Evolutionary conservation across 2,113 vertebrate species (phyloP).

Genomic region (Menidia beryllina): DNA sequence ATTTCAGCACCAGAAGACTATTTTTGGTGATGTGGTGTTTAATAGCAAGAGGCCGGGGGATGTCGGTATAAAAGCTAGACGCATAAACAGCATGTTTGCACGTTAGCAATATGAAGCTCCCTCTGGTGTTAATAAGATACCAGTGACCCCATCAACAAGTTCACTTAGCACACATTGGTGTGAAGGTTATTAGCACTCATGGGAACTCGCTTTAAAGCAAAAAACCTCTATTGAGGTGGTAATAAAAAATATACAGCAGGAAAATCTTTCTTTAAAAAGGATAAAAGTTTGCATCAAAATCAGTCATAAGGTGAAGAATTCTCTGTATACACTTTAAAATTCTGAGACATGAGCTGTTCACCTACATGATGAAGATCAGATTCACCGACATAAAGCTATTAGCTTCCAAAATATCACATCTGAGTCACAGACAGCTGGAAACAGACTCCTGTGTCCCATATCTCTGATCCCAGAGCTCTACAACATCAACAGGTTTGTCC

Average conservation of each 20-base stretch:
- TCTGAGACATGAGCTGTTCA: not conserved
- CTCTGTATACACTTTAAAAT: not conserved
- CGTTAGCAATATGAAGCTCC: constrained; percentile 63
- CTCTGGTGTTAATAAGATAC: constrained; percentile 65
- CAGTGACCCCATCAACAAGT: constrained; percentile 37
- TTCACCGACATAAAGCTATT: constrained; percentile 20
- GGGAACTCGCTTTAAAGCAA: constrained; percentile 5
- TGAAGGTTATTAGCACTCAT: constrained; percentile 18
- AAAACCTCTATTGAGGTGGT: not conserved
- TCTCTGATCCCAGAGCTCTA: constrained; percentile 24
- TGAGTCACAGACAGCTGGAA: constrained; percentile 16
- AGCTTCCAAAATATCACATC: constrained; percentile 27
- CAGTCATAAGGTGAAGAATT: not conserved
- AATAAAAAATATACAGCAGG: not conserved
- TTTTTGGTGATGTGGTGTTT: constrained; percentile 15
- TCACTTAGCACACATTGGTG: not conserved
- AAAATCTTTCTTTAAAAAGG: too few species aligned
- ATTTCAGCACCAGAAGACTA: not conserved
- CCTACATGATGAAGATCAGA: not conserved
- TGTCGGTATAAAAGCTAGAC: constrained; percentile 32
- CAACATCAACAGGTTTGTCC: constrained; percentile 40
- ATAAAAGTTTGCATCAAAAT: not conserved
- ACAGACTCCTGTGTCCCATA: constrained; percentile 10
- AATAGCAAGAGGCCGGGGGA: constrained; percentile 11
- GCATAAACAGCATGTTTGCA: constrained; percentile 56